These are phyloP conservation scores for Gasteruption jaculator DNA, from an alignment of 2,888 invertebrate genomes.

Conservation along the genomic window DNA sequence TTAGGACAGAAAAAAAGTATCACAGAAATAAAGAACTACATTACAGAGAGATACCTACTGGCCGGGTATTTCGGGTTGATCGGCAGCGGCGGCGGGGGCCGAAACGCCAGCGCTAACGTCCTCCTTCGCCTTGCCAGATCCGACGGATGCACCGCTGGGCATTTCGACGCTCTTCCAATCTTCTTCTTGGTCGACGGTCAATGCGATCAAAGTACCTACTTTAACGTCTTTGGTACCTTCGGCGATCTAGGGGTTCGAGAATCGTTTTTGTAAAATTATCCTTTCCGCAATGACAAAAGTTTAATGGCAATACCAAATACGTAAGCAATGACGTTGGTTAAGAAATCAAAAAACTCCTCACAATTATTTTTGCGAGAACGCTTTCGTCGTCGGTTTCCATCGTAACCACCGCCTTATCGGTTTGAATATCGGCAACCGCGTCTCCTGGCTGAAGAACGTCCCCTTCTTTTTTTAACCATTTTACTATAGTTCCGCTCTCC, in stretches of 20 bases:
- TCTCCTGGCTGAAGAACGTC: conserved; percentile 57
- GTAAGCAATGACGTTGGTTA: too few relatives aligned
- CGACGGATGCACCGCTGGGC: conserved; percentile 29
- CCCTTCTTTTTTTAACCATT: conserved; percentile 60
- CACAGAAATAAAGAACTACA: not conserved
- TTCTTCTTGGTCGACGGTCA: conserved; percentile 59
- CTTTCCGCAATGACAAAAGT: not conserved
- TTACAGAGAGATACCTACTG: conserved; percentile 33
- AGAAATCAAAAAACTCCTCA: conserved; percentile 31
- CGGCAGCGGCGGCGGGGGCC: conserved; percentile 21
- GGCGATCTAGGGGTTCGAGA: conserved; percentile 48
- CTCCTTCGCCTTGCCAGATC: conserved; percentile 15
- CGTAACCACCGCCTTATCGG: conserved; percentile 62
- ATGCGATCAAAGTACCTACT: conserved; percentile 59
- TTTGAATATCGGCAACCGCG: conserved; percentile 63
- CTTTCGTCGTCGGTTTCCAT: conserved; percentile 62
- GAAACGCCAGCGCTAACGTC: conserved; percentile 18
- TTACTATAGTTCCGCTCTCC: conserved; percentile 59
- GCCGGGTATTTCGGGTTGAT: conserved; percentile 38
- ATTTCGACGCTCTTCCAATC: conserved; percentile 59
- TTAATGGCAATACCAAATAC: not conserved
- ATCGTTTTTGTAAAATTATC: not conserved
- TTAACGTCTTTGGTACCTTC: conserved; percentile 57
- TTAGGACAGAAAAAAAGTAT: not conserved
- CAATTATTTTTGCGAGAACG: conserved; percentile 60